Evolutionary conservation across 2,797 vertebrate genomes (phyloP), one percentile per base, ranked within the genome.

Genomic region (Holocentrus rufus): DNA sequence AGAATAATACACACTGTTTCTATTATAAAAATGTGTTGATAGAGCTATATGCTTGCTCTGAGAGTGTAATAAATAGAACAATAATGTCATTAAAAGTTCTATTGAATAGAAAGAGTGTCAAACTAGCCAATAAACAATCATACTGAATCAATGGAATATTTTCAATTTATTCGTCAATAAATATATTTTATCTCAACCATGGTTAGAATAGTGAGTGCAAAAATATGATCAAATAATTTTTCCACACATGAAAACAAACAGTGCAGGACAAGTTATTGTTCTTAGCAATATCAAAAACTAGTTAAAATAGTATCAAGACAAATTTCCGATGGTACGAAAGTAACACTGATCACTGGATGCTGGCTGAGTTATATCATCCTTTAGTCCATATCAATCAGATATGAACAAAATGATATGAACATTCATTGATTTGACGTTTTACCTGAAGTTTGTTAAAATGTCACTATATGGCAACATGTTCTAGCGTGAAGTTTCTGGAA

Each of bases 121-220:
- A 30, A 55, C 53, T 15, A 55, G 15, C 13, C 13, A 44, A 5
- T 44, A 17, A 44, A 44, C 42, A 27, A 1, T 14, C n/a, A n/a
- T 54, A 81, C 36, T 44, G 5, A 72, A 46, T 54, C 2, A 72
- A 59, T 44, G 15, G 4, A 8, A 30, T 11, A 14, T 55, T 72
- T 50, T 72, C 0, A 11, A 18, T 88, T 83, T 80, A 85, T 81
- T 88, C 57, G 65, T 55, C 47, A 78, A 84, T 74, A 83, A 80
- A 83, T 76, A 72, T 42, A 7, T 55, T 64, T 27, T 50, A 31
- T 30, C 36, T 72, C 22, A 42, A 42, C 13, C 14, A 72, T 20
- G 34, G 23, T 60, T 67, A 52, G 61, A 46, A 46, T 15, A 5
- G 23, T 4, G 5, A 7, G 56, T 77, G 68, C 73, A 76, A 50